Base-by-base conservation (phyloP, 2,113 vertebrate genomes). In the Mesitornis unicolor region DNA sequence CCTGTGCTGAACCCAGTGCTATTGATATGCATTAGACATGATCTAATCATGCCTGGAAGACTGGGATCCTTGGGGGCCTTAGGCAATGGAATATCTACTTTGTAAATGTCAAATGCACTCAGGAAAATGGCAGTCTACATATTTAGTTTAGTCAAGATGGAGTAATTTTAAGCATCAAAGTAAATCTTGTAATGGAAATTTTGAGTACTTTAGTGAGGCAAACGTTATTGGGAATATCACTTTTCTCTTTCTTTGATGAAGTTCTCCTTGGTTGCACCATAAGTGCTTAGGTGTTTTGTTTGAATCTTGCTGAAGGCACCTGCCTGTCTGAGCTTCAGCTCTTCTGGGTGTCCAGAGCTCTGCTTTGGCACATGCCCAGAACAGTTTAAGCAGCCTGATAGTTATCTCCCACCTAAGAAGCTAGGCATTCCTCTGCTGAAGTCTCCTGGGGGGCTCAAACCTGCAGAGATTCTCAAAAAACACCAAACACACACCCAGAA, bases 261-360 rank as follows among this genome's bases (percentile, higher is more conserved):
- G 75, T 81, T 87, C 51, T 85, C 33, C 59, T 77, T 11, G 6
- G 40, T 84, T 93, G 47, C 73, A 89, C 76, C 15, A 2, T 67
- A 81, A 89, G 9, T 84, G 18, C 29, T 90, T 75, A 76, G 61
- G 51, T 76, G 21, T 24, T 96, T 92, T 78, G 31, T 91, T 84
- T 75, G 51, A 87, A 84, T 95, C 59, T 91, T 95, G 51, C 80
- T 95, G 73, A 95, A 95, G 95, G 96, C 94, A 95, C 89, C 80
- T 90, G 60, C 51, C 76, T 95, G 89, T 97, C 93, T 96, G 89
- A 78, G 64, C 48, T 93, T 93, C 91, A 92, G 47, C 80, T 95
- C 94, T 95, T 92, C 93, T 95, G 95, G 93, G 95, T 95, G 93
- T 97, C 93, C 96, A 95, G 89, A 92, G 40, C 64, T 81, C 6